Evolutionary conservation across 1,140 invertebrate genomes (phyloP), one percentile per base, ranked within the genome.

Genomic region (Phortica variegata): DNA sequence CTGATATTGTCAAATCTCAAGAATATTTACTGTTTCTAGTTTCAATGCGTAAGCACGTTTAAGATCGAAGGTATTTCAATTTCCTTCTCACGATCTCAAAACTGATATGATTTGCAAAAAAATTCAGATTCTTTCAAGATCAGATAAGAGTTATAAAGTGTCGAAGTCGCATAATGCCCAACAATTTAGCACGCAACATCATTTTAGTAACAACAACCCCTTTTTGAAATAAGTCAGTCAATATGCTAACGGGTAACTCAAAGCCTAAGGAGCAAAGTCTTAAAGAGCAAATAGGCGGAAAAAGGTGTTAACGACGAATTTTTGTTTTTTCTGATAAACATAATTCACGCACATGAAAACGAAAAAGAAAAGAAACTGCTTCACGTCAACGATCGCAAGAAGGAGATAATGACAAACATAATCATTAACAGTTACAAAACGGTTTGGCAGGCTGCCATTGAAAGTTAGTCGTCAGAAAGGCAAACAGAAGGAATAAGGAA

Each of bases 111-210:
- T 33, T 65, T 66, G 52, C 56, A 26, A 66, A 65, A 58, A 43
- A 62, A 47, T 19, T 29, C 26, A 39, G 43, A 41, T 43, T 40
- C 32, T 68, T 68, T 66, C 65, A 37, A 53, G 42, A 63, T 56
- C 65, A 56, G 33, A 36, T 47, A 23, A 38, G 33, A 47, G 43
- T 18, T 23, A n/a, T n/a, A n/a, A n/a, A n/a, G n/a, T n/a, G n/a
- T n/a, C n/a, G n/a, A n/a, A n/a, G n/a, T 47, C 21, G 37, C 33
- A 16, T 29, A 54, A 42, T 53, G 54, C 50, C 46, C 39, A 45
- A 52, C 62, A 65, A 65, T 59, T 65, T 61, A 61, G 61, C 61
- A 61, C 61, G 61, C 36, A 65, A 56, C 45, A 55, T n/a, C n/a
- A n/a, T n/a, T n/a, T n/a, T n/a, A n/a, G n/a, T n/a, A n/a, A n/a